Percentiles rank a stretch among this genome's conserved stretches.
Conservation (phyloP, 2,797 vertebrate genomes). For the Paramormyrops hopkinsi region DNA sequence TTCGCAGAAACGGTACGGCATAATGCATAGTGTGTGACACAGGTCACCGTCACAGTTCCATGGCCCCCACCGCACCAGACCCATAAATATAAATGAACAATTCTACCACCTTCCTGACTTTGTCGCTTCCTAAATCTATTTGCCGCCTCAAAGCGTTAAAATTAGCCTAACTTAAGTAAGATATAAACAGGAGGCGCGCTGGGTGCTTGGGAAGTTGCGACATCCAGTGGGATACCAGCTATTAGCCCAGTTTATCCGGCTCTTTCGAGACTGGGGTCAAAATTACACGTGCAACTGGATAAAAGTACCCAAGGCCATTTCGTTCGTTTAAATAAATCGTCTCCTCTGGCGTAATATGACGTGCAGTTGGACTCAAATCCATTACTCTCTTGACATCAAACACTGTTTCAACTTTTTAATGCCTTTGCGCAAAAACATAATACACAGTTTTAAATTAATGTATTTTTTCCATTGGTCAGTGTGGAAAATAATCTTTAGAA, state of each 20-base stretch:
- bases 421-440: not conserved
- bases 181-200: not conserved
- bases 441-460: not conserved
- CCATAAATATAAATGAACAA: not conserved
- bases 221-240: conserved; percentile 23
- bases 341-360: not conserved
- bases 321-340: not conserved
- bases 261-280: not conserved
- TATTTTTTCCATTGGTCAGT: not conserved
- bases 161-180: not conserved
- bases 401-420: not conserved
- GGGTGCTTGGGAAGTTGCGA: conserved; percentile 20
- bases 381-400: not conserved
- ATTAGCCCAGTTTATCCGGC: not conserved
- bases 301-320: not conserved
- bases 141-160: not conserved
- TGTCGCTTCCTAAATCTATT: not conserved
- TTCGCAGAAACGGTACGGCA: conserved; percentile 29
- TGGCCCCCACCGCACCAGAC: not conserved
- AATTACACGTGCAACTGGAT: not conserved
- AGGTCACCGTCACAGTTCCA: not conserved
- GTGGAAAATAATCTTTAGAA: not conserved
- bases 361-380: not conserved
- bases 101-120: not conserved
- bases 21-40: not conserved